Evolutionary conservation across 2,888 invertebrate species (phyloP), one percentile per base, ranked within the genome.

Genomic region (Leptinotarsa peninsularis): DNA sequence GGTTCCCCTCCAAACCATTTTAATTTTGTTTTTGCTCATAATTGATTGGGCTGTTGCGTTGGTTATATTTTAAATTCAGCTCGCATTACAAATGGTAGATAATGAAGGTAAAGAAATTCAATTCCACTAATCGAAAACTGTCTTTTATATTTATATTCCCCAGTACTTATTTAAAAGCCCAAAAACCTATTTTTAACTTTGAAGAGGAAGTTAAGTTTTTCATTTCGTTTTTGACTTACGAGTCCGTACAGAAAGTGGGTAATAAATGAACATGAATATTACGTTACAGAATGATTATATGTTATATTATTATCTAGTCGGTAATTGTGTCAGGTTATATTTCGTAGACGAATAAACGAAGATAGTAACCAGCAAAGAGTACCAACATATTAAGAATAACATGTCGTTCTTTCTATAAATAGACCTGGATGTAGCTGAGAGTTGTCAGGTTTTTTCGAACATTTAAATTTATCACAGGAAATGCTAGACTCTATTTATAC

Each of bases 381-480:
- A 21, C 52, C 17, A 52, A 43, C 43, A 43, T 43, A 52, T 52
- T 52, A 4, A 52, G 52, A 52, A 52, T 52, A 23, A 58, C 23
- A 58, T 23, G 58, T 58, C 58, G 58, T 58, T 58, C 58, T 13
- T 58, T 58, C 21, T 21, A 58, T 21, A 58, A 58, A 58, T 58
- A 58, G 4, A 58, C 2, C 14, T 52, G n/a, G 52, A 52, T 52
- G 23, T 14, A 23, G 58, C 18, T 58, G 58, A 58, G 58, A 23
- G 15, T 23, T 58, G 58, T 58, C 58, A 58, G 58, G 58, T 58
- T 58, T 21, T 21, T 58, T 23, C 3, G 23, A 27, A 23, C 10
- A 23, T 58, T 58, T 58, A 58, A 23, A 58, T 23, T 23, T 58
- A 58, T 58, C 58, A 27, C 58, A 58, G 58, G 58, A 58, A 58